These are phyloP conservation scores for Anthophora plumipes DNA, from an alignment of 2,888 invertebrate genomes.

Conservation along the genomic window DNA sequence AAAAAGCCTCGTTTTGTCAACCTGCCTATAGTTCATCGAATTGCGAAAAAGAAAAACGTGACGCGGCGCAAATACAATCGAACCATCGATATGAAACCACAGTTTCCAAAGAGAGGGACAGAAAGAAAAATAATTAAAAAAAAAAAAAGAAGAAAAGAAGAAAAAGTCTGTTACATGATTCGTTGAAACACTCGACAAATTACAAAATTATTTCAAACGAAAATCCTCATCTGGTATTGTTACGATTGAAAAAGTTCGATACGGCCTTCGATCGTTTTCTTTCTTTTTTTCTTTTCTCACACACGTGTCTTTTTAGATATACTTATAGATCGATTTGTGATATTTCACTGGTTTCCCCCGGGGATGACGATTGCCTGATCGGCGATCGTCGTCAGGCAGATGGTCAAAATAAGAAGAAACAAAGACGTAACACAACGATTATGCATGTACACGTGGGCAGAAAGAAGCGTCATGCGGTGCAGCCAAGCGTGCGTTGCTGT, in stretches of 20 bases:
- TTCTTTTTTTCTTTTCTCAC: too few species aligned
- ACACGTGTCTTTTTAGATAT: neutral
- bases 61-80: conserved; percentile 4
- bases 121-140: too few species aligned
- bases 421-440: conserved; percentile 82
- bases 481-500: conserved; percentile 85
- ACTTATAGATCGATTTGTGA: neutral
- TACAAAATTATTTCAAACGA: neutral
- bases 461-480: conserved; percentile 85
- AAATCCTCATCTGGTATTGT: neutral
- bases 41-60: neutral
- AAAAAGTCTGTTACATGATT: neutral
- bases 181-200: conserved; percentile 1
- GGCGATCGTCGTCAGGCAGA: conserved; percentile 71
- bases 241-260: neutral
- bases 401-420: conserved; percentile 74
- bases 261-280: neutral
- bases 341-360: conserved; percentile 7
- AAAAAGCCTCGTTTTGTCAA: neutral
- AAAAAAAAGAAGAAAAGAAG: too few species aligned
- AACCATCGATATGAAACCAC: neutral
- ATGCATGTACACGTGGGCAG: conserved; percentile 83
- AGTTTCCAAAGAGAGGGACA: neutral
- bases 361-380: conserved; percentile 44
- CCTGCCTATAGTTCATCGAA: neutral